These are phyloP conservation scores for Aquatica leii DNA, from an alignment of 2,888 invertebrate genomes.

Conservation along the genomic window DNA sequence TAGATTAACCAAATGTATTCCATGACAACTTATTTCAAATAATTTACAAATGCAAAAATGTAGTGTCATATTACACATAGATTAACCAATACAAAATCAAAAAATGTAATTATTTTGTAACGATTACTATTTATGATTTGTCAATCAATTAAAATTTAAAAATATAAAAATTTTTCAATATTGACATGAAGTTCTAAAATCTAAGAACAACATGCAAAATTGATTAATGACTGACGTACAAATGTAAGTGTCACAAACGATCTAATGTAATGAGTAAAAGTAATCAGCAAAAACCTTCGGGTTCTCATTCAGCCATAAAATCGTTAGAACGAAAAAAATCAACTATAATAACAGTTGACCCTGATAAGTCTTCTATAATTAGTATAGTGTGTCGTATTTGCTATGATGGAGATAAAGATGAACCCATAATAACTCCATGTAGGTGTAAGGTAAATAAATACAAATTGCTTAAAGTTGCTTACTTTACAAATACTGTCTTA, in stretches of 20 bases:
- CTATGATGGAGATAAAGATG: slow-evolving; percentile 61
- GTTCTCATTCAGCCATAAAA: slow-evolving; percentile 20
- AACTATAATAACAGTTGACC: slow-evolving; percentile 10
- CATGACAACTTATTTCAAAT: no score
- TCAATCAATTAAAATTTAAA: no score
- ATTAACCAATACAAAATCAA: no score
- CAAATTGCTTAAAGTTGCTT: neutral
- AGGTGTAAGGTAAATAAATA: slow-evolving; percentile 60
- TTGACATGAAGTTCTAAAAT: no score
- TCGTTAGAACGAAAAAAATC: slow-evolving; percentile 15
- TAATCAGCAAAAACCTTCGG: slow-evolving; percentile 26
- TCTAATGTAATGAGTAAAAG: slow-evolving; percentile 1
- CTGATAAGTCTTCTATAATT: slow-evolving; percentile 48
- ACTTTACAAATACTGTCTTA: slow-evolving; percentile 53
- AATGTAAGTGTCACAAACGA: neutral
- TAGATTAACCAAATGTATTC: no score
- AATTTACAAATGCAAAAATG: no score
- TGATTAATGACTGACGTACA: no score
- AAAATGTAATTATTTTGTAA: no score
- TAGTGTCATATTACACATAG: no score
- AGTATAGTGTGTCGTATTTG: slow-evolving; percentile 63
- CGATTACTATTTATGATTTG: no score
- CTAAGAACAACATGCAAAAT: no score
- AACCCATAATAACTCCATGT: slow-evolving; percentile 62
- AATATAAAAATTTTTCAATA: no score